phyloP scores from a whole-genome alignment of 2,113 vertebrate genomes.

The Pleuronectes platessa region DNA sequence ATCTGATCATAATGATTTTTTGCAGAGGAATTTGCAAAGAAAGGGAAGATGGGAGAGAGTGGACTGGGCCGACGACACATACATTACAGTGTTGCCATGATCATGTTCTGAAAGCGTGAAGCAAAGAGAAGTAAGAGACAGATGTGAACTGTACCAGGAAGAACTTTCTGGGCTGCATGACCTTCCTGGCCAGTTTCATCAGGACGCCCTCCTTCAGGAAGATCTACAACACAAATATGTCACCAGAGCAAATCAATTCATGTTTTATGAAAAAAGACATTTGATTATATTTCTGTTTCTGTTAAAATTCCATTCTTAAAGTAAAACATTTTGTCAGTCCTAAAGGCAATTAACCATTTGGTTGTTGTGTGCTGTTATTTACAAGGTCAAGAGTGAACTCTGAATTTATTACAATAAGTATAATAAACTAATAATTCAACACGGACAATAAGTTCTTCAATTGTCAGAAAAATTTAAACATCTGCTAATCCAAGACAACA shows the following conservation, averaged over 20 bases:
- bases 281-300: too few relatives aligned
- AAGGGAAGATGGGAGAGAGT: too few relatives aligned
- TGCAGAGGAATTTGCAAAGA: background rate
- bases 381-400: too few relatives aligned
- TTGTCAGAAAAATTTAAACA: too few relatives aligned
- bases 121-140: background rate
- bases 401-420: too few relatives aligned
- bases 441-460: too few relatives aligned
- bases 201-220: slow-evolving; percentile 96
- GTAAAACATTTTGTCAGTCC: too few relatives aligned
- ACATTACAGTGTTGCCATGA: background rate
- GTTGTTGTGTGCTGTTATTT: too few relatives aligned
- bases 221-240: slow-evolving; percentile 76
- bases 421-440: too few relatives aligned
- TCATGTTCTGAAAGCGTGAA: background rate
- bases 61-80: too few relatives aligned
- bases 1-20: background rate
- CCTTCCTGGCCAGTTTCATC: slow-evolving; percentile 96
- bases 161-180: slow-evolving; percentile 98
- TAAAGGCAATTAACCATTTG: too few relatives aligned
- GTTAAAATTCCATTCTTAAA: background rate
- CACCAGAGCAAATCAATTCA: background rate
- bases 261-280: background rate
- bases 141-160: slow-evolving; percentile 88
- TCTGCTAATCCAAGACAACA: too few relatives aligned